These are phyloP conservation scores for Corythornis vintsioides DNA, from an alignment of 2,113 vertebrate species.

Conservation along the genomic window DNA sequence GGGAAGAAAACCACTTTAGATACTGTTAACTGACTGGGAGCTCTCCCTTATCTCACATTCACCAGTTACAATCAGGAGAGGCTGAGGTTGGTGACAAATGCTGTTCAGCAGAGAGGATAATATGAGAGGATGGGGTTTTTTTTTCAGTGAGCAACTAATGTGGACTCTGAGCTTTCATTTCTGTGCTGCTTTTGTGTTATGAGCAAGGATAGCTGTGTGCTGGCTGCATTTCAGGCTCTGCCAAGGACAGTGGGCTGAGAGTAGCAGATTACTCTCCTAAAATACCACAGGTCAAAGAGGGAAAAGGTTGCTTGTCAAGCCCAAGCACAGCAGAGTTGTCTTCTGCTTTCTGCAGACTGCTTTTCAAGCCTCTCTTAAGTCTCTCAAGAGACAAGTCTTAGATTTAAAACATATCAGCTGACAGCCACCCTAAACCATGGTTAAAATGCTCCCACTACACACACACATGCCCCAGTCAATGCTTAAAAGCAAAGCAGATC, in stretches of 20 bases:
- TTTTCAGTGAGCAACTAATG: not conserved
- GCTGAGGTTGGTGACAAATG: not conserved
- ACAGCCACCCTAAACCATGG: not conserved
- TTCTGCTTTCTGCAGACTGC: not conserved
- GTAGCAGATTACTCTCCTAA: slow-evolving; percentile 2
- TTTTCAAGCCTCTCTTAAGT: slow-evolving; percentile 1
- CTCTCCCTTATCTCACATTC: not conserved
- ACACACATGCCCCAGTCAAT: not conserved
- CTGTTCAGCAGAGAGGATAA: not conserved
- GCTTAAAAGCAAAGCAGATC: not conserved
- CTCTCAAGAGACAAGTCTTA: not conserved
- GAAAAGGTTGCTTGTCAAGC: slow-evolving; percentile 30
- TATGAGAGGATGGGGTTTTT: not conserved
- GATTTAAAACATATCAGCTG: not conserved
- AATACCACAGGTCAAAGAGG: slow-evolving; percentile 26
- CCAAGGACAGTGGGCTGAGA: not conserved
- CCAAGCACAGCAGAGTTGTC: not conserved
- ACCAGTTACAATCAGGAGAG: not conserved
- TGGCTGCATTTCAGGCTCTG: not conserved
- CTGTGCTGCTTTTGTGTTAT: not conserved
- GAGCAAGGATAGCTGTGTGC: not conserved
- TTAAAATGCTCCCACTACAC: not conserved
- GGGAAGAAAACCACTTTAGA: not conserved
- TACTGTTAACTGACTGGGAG: not conserved
- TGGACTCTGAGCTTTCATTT: not conserved